A percentile compares a stretch with the other conserved stretches of the same genome.
Conservation (phyloP, 2,888 invertebrate species). For the Dolomedes plantarius region DNA sequence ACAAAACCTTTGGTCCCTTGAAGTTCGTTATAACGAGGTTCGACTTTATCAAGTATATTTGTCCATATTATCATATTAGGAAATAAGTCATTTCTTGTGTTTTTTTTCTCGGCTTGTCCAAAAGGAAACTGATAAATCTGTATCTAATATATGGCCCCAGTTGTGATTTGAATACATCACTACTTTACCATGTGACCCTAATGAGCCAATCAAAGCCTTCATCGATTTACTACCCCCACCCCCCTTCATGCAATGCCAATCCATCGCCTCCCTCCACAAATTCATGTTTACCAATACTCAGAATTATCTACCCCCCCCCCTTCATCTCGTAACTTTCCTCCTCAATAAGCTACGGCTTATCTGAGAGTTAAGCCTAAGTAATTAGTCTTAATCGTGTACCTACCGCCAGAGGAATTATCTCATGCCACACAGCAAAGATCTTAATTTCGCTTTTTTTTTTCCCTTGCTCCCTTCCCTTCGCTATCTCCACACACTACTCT, state of each 20-base stretch:
- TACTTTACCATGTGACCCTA: constrained; percentile 48
- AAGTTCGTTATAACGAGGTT: too few species aligned
- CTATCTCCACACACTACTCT: constrained; percentile 25
- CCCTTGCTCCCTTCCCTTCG: constrained; percentile 11
- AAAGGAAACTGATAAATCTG: not conserved
- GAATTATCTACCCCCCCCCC: constrained; percentile 23
- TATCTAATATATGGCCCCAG: constrained; percentile 44
- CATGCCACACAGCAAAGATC: constrained; percentile 62
- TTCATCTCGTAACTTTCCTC: constrained; percentile 11
- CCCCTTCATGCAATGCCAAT: constrained; percentile 8
- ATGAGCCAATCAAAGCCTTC: constrained; percentile 69
- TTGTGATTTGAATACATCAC: constrained; percentile 56
- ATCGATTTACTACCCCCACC: constrained; percentile 50
- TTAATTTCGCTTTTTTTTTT: constrained; percentile 64
- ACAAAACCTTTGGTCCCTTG: too few species aligned
- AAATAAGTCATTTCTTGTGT: too few species aligned
- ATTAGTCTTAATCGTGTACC: constrained; percentile 70
- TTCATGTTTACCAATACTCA: constrained; percentile 67
- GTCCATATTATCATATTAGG: too few species aligned
- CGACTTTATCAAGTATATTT: too few species aligned
- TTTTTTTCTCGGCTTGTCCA: too few species aligned
- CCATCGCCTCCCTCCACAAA: constrained; percentile 30
- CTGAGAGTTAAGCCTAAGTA: constrained; percentile 66
- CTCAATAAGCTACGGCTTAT: constrained; percentile 60
- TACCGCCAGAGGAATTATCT: constrained; percentile 69